Evolutionary conservation across 2,888 invertebrate genomes (phyloP), one percentile per base, ranked within the genome.

Genomic region (Camptogramma bilineatum): DNA sequence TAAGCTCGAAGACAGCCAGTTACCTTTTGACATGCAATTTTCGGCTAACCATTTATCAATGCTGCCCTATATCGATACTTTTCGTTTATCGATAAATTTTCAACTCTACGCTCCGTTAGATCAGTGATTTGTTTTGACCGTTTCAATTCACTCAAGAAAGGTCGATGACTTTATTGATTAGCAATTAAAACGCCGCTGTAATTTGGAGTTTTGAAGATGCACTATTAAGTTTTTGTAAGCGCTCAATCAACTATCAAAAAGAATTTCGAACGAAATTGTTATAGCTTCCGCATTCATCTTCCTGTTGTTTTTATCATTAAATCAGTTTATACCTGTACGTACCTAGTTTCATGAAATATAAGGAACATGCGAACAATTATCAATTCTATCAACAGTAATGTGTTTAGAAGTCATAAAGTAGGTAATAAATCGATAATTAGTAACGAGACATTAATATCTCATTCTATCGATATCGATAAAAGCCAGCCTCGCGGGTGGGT

Each of bases 1-100:
- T 91, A 89, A 87, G 79, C 79, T 73, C 71, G 76, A 71, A 78
- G 91, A 87, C 89, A 85, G 84, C 81, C 84, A 78, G 88, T 91
- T 90, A 87, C 85, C 82, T 87, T 76, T 85, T 90, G 91, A 91
- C 91, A 86, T 90, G 91, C 90, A 91, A 91, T 92, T 91, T 92
- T 90, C 84, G 89, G 85, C 77, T 80, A 79, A 83, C 84, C 88
- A 91, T 91, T 90, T 86, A 90, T 90, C 88, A 92, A 78, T 70
- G 72, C 66, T 75, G 75, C 59, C 72, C 64, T 70, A 74, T 79
- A 72, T 74, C 77, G 76, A 76, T 72, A 52, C 69, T 65, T 77
- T 81, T 78, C 42, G 31, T 18, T 81, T 81, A 75, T 86, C 85
- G 84, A 81, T 74, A 71, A 66, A 53, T 62, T 50, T 55, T 64